Percentiles rank a stretch among this genome's conserved stretches.
phyloP scores from a whole-genome alignment of 2,888 invertebrate species.

The Dolichopus griseipennis region DNA sequence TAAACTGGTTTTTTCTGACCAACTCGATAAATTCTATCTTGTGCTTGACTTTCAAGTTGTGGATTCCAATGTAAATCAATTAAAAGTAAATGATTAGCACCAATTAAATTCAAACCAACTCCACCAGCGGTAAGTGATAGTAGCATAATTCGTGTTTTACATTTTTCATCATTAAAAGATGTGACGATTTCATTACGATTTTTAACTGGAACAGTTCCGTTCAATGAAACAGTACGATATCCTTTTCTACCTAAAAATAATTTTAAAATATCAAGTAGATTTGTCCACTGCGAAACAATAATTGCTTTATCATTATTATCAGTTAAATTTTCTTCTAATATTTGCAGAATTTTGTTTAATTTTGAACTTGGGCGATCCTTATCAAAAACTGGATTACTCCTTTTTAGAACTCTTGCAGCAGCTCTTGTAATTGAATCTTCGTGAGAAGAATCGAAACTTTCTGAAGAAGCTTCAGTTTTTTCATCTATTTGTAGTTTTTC shows the following conservation, averaged over 20 bases:
- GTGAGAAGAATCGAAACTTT: conserved; percentile 30
- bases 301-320: conserved; percentile 59
- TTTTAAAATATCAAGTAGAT: conserved; percentile 65
- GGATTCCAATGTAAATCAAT: conserved; percentile 97
- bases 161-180: conserved; percentile 57
- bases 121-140: conserved; percentile 90
- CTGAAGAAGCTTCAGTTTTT: conserved; percentile 15
- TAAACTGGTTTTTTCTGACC: conserved; percentile 75
- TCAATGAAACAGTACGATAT: conserved; percentile 57
- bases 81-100: conserved; percentile 83
- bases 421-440: conserved; percentile 50
- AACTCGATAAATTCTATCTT: conserved; percentile 85
- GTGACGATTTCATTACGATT: conserved; percentile 61
- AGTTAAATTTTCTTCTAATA: conserved; percentile 49
- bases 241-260: conserved; percentile 49
- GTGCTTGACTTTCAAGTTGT: conserved; percentile 87
- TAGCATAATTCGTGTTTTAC: conserved; percentile 58
- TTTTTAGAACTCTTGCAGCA: conserved; percentile 53
- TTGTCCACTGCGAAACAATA: conserved; percentile 91
- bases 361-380: conserved; percentile 54
- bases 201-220: conserved; percentile 65
- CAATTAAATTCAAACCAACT: conserved; percentile 86
- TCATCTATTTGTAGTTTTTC: conserved; percentile 49
- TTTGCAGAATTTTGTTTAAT: conserved; percentile 51
- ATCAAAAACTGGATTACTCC: conserved; percentile 64